These are phyloP conservation scores for Epinotia bilunana DNA, from an alignment of 2,888 invertebrate genomes.

Conservation along the genomic window DNA sequence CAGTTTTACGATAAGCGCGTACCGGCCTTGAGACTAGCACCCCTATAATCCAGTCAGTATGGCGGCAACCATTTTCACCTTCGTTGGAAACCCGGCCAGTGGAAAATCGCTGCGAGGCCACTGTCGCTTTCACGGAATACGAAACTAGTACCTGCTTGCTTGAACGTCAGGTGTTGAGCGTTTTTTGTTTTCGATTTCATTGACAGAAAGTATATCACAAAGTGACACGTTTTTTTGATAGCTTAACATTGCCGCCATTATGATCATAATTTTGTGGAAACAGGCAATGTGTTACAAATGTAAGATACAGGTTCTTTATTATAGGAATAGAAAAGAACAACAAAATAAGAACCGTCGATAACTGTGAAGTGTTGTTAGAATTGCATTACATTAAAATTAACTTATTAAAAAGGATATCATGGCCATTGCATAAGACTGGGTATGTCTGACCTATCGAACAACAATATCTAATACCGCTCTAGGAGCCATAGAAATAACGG, in stretches of 20 bases:
- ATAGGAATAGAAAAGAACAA: no score
- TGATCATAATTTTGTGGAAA: neutral
- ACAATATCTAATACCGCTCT: no score
- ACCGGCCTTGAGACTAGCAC: constrained; percentile 64
- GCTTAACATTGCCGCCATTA: neutral
- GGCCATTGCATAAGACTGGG: no score
- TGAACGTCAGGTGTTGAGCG: constrained; percentile 30
- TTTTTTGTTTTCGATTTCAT: constrained; percentile 39
- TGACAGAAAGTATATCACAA: constrained; percentile 14
- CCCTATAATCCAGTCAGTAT: constrained; percentile 52
- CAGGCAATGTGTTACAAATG: neutral
- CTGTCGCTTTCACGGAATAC: constrained; percentile 67
- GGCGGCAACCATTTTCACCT: constrained; percentile 67
- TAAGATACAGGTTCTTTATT: no score
- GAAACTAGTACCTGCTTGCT: constrained; percentile 30
- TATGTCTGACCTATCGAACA: no score
- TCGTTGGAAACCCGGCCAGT: constrained; percentile 57
- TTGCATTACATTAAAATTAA: neutral
- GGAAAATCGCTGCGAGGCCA: constrained; percentile 67
- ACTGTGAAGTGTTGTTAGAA: neutral
- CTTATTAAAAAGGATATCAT: no score
- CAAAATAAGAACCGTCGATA: neutral
- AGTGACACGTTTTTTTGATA: neutral
- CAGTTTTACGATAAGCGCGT: constrained; percentile 55
- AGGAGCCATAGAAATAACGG: no score